These are phyloP conservation scores for Gouania willdenowi DNA, from an alignment of 2,797 vertebrate species.

Conservation along the genomic window DNA sequence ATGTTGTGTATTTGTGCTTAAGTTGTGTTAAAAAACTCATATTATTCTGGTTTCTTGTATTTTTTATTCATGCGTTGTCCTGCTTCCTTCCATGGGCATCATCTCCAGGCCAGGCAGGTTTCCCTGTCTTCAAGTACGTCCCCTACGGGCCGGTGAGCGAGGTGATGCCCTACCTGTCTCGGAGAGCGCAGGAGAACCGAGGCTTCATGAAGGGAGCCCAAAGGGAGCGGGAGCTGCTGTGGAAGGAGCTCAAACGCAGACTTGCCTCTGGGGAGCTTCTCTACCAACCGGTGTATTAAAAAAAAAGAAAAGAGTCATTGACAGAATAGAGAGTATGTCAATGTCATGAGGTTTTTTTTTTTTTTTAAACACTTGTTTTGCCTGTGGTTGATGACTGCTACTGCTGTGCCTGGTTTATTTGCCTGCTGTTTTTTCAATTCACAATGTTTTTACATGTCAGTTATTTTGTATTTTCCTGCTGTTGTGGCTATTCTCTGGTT, in stretches of 20 bases:
- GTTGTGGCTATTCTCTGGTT: not conserved
- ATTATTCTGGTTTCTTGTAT: too few species aligned
- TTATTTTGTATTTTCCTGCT: slow-evolving; percentile 8
- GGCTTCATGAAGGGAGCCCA: slow-evolving; percentile 81
- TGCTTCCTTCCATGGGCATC: too few species aligned
- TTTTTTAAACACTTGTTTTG: slow-evolving; percentile 7
- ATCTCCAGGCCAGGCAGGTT: slow-evolving; percentile 84
- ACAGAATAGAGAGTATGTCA: slow-evolving; percentile 15
- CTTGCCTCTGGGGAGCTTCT: slow-evolving; percentile 73
- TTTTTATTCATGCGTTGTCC: too few species aligned
- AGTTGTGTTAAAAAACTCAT: too few species aligned
- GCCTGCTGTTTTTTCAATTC: too few species aligned
- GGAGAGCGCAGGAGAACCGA: slow-evolving; percentile 88
- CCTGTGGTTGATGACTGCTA: slow-evolving; percentile 20
- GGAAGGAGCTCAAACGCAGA: slow-evolving; percentile 84
- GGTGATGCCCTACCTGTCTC: slow-evolving; percentile 91
- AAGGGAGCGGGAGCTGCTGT: slow-evolving; percentile 81
- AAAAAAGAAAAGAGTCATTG: slow-evolving; percentile 13
- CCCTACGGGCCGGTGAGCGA: slow-evolving; percentile 87
- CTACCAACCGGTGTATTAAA: slow-evolving; percentile 57
- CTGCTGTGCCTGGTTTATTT: too few species aligned
- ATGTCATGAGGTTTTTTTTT: slow-evolving; percentile 1
- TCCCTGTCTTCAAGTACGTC: slow-evolving; percentile 91
- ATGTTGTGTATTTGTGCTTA: too few species aligned
- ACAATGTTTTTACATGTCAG: too few species aligned